Evolutionary conservation across 2,888 invertebrate species (phyloP).

Genomic region (Euplagia quadripunctaria): DNA sequence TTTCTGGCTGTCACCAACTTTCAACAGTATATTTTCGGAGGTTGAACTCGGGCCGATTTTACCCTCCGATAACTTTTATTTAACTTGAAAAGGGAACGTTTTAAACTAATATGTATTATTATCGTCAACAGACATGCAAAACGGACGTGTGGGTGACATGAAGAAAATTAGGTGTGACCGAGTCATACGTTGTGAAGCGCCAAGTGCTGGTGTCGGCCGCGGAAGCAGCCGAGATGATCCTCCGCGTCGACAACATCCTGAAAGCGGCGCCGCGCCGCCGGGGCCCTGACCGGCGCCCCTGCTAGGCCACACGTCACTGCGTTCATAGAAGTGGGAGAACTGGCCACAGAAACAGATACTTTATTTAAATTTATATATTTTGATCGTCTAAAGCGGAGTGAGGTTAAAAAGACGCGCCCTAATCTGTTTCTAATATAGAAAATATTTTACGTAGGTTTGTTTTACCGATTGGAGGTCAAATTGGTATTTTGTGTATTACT

Average conservation of each 20-base stretch:
- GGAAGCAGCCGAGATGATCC: constrained; percentile 99
- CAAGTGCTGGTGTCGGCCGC: constrained; percentile 97
- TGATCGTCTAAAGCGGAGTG: background rate
- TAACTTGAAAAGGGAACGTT: too few species aligned
- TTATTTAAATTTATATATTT: background rate
- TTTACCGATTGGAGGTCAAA: background rate
- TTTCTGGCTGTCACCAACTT: too few species aligned
- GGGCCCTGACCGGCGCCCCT: constrained; percentile 94
- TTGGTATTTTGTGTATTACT: background rate
- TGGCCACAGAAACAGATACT: background rate
- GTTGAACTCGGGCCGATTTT: too few species aligned
- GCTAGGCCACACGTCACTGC: constrained; percentile 80
- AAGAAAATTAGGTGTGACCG: constrained; percentile 96
- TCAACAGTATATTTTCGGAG: too few species aligned
- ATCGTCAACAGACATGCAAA: constrained; percentile 92
- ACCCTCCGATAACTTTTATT: too few species aligned
- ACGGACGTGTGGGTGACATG: constrained; percentile 96
- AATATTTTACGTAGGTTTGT: background rate
- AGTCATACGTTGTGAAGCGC: constrained; percentile 98
- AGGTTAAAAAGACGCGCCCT: background rate
- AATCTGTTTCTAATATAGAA: background rate
- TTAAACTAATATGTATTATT: background rate
- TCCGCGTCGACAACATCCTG: constrained; percentile 99
- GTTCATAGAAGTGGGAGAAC: constrained; percentile 37
- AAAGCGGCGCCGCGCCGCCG: constrained; percentile 96